These are phyloP conservation scores for Aplodontia rufa DNA, from an alignment of 2,113 vertebrate genomes.

Conservation along the genomic window DNA sequence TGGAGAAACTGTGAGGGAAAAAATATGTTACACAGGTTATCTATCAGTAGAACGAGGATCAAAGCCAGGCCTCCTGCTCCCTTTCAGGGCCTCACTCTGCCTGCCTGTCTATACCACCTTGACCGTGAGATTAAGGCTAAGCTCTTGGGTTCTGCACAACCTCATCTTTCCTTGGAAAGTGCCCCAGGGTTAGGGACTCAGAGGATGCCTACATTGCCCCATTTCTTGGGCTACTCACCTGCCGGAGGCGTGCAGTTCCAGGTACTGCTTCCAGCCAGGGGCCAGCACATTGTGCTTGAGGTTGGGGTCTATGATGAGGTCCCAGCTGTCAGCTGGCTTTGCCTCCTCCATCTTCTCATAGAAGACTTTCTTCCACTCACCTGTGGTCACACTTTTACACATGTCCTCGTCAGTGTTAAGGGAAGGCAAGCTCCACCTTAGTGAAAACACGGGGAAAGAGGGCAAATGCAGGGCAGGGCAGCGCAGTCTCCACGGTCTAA, in stretches of 20 bases:
- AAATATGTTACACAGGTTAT: background rate
- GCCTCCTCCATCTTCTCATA: slow-evolving; percentile 71
- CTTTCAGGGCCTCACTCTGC: background rate
- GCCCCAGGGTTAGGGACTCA: background rate
- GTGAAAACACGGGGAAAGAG: slow-evolving; percentile 40
- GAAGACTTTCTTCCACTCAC: slow-evolving; percentile 81
- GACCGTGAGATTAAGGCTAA: background rate
- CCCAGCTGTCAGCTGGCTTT: slow-evolving; percentile 73
- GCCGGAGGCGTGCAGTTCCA: slow-evolving; percentile 70
- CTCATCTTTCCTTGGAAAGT: background rate
- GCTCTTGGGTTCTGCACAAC: background rate
- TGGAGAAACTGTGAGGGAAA: background rate
- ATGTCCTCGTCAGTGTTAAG: slow-evolving; percentile 63
- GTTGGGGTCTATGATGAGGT: slow-evolving; percentile 75
- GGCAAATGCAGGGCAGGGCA: slow-evolving; percentile 75
- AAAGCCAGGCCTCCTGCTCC: background rate
- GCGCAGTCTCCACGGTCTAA: slow-evolving; percentile 78
- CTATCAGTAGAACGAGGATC: background rate
- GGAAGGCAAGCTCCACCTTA: slow-evolving; percentile 61
- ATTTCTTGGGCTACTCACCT: slow-evolving; percentile 70
- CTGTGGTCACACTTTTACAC: slow-evolving; percentile 78
- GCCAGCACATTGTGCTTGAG: slow-evolving; percentile 72
- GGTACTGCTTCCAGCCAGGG: slow-evolving; percentile 82
- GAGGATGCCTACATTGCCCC: background rate
- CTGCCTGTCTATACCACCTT: background rate